phyloP scores from a whole-genome alignment of 2,888 invertebrate genomes.

The Furcula furcula region DNA sequence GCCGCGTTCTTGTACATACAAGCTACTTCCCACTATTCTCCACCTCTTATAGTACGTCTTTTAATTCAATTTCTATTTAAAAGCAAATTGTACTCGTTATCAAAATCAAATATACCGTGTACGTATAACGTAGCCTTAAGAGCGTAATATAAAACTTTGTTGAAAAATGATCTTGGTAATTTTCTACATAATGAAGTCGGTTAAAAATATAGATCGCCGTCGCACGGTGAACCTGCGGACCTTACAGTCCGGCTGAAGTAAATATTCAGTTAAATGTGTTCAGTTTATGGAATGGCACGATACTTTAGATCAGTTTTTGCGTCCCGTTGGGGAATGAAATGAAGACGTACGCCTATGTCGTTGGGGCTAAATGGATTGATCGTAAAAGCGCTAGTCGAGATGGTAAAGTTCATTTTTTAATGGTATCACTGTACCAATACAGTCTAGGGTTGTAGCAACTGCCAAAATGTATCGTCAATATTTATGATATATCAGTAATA shows the following conservation, averaged over 20 bases:
- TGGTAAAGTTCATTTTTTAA: conserved; percentile 29
- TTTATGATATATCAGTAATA: no score
- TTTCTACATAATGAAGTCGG: conserved; percentile 41
- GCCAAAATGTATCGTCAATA: no score
- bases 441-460: no score
- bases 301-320: conserved; percentile 39
- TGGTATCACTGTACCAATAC: conserved; percentile 29
- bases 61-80: no score
- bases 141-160: no score
- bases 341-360: conserved; percentile 17
- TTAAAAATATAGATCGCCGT: conserved; percentile 42
- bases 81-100: no score
- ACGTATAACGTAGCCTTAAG: no score
- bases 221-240: conserved; percentile 34
- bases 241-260: conserved; percentile 46
- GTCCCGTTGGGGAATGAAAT: conserved; percentile 15
- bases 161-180: conserved; percentile 38
- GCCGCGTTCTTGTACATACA: no score
- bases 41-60: no score
- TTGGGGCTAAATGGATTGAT: conserved; percentile 32
- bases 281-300: conserved; percentile 43
- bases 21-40: no score
- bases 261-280: conserved; percentile 53
- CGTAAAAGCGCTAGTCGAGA: conserved; percentile 37
- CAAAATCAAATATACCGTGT: no score